Base-by-base conservation (phyloP, 2,888 invertebrate genomes). In the Acheta domesticus region DNA sequence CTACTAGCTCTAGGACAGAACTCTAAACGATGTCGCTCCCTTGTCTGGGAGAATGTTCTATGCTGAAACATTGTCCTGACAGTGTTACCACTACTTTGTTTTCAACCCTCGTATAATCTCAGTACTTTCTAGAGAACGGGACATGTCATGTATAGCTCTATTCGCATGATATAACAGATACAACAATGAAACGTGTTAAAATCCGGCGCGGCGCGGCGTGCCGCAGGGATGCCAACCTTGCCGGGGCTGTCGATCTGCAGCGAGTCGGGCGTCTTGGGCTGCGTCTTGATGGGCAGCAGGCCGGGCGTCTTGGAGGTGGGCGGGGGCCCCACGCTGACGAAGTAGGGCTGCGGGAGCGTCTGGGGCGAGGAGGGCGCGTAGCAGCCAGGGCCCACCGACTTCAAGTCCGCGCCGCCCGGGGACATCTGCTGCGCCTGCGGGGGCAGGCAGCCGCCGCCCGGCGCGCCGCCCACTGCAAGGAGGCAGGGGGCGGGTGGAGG, bases 241-340 rank as follows among this genome's bases (percentile, higher is more conserved):
- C 36, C 79, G 81, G n/a, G 79, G 79, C 36, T 79, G 79, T 78
- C 84, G 83, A 82, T 83, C 78, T 77, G 74, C 79, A 36, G 50
- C 76, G 79, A 20, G 78, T 87, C 86, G 1, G 87, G 85, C 1
- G 89, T 89, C 85, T 90, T 90, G 11, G 91, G 89, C 16, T 76
- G 76, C 48, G 76, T 2, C 89, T 87, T 16, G 85, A 85, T 84
- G 85, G 87, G 12, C 87, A 85, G 78, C 84, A 83, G 20, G 23
- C 76, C 76, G 11, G 76, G 50, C 76, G 62, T 62, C n/a, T 62
- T 62, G 14, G 62, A 62, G 4, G 62, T 62, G 16, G 62, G 62
- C n/a, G 62, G 62, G n/a, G 62, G 62, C 14, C 81, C 81, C 23
- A 75, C 75, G n/a, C 78, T 75, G 3, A 48, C 76, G 78, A 84